Evolutionary conservation across 2,113 vertebrate species (phyloP), one percentile per base, ranked within the genome.

Genomic region (Ammodytes marinus): DNA sequence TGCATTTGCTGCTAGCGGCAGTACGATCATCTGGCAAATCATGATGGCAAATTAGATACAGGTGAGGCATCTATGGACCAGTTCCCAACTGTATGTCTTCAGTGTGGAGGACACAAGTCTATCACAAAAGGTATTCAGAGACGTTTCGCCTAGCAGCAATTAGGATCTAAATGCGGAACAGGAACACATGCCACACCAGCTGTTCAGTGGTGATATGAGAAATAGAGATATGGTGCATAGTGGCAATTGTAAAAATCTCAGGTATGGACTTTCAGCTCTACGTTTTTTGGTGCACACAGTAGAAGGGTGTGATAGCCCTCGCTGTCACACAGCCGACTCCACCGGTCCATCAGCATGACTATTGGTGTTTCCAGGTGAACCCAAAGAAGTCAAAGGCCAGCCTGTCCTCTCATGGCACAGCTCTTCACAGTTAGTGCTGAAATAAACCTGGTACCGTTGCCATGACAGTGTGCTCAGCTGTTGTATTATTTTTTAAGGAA

Each of bases 371-470:
- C 54, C 74, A 63, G 27, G 60, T 52, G 60, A 86, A 59, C 65
- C 46, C 53, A 57, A 52, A 61, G 59, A 70, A 58, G 61, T 78
- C 40, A 54, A 69, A 64, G 52, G 66, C 67, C 83, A 63, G 45
- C 39, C 35, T 59, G 54, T 76, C 63, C 47, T 78, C 74, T 85
- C 45, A 40, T n/a, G 45, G 61, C 75, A 83, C 69, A 76, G 85
- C 75, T 67, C 70, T 70, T n/a, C 69, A 73, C 74, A 83, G 86
- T 85, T 60, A 81, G 88, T 64, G 43, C 66, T 14, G 64, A 55
- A 69, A 80, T 84, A 79, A 84, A 65, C 80, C 65, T n/a, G 10
- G 55, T 57, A 49, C 50, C 3, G 87, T 94, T 86, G 64, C 92
- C 86, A 90, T 93, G 89, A 88, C 86, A 80, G 88, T 78, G 1